phyloP scores from a whole-genome alignment of 2,797 vertebrate genomes.

The Molossus molossus region DNA sequence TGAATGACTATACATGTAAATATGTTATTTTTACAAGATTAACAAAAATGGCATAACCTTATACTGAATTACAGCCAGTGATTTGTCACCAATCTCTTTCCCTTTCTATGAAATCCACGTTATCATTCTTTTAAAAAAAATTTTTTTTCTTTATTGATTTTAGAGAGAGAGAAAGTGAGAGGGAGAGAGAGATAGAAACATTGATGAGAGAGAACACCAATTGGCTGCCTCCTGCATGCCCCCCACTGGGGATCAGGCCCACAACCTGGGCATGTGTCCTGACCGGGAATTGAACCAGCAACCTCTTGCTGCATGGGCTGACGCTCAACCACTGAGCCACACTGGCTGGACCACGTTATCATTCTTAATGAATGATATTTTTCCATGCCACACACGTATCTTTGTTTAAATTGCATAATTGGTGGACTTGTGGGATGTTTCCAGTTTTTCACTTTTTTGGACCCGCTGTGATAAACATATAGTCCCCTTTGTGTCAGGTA shows the following conservation, averaged over 20 bases:
- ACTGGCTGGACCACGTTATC: neutral
- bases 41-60: neutral
- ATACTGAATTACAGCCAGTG: neutral
- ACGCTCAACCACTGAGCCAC: too few species aligned
- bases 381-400: neutral
- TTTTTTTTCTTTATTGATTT: neutral
- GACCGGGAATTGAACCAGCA: neutral
- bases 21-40: constrained; percentile 11
- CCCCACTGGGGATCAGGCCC: too few species aligned
- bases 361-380: neutral
- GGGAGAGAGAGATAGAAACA: neutral
- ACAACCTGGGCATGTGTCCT: neutral
- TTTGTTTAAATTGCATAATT: neutral
- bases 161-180: too few species aligned
- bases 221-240: too few species aligned
- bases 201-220: neutral
- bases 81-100: neutral
- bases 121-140: neutral
- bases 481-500: neutral
- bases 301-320: fast-evolving
- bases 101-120: neutral
- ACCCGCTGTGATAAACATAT: neutral
- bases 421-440: neutral
- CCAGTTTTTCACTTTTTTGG: neutral
- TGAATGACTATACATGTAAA: neutral